Conservation (phyloP, 2,113 vertebrate genomes). For the Ctenodactylus gundi region DNA sequence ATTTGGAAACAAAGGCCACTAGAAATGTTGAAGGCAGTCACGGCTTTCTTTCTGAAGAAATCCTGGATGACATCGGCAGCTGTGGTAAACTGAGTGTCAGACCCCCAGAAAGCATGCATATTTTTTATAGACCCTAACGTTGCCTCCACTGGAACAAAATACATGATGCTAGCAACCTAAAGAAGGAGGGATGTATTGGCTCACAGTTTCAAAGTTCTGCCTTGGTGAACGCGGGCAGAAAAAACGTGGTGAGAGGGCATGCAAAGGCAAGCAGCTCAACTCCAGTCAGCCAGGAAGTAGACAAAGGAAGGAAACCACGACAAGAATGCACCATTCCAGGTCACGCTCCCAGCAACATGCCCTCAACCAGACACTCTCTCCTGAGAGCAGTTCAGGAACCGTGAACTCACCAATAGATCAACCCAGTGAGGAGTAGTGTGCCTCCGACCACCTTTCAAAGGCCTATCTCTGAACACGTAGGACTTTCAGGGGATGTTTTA, state of each 20-base stretch:
- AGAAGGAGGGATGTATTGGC: not conserved
- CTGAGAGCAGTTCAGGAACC: not conserved
- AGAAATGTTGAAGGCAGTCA: not conserved
- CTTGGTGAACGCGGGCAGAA: not conserved
- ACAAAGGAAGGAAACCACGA: not conserved
- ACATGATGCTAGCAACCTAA: not conserved
- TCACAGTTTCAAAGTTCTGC: not conserved
- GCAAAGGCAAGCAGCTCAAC: not conserved
- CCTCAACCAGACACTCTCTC: not conserved
- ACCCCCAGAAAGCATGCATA: too few species aligned
- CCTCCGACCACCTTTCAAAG: not conserved
- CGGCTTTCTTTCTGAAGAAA: not conserved
- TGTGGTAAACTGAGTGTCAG: not conserved
- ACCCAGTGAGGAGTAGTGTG: not conserved
- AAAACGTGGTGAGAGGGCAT: too few species aligned
- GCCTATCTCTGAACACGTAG: not conserved
- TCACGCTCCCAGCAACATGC: not conserved
- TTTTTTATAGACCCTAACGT: not conserved
- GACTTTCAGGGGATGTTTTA: not conserved
- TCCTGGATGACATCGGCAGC: not conserved
- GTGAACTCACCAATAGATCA: not conserved
- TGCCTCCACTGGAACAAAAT: not conserved
- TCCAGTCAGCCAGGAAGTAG: not conserved
- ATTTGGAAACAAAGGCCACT: not conserved
- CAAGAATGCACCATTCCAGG: not conserved